phyloP scores from a whole-genome alignment of 2,797 vertebrate species.

The Sandelia bainsii region DNA sequence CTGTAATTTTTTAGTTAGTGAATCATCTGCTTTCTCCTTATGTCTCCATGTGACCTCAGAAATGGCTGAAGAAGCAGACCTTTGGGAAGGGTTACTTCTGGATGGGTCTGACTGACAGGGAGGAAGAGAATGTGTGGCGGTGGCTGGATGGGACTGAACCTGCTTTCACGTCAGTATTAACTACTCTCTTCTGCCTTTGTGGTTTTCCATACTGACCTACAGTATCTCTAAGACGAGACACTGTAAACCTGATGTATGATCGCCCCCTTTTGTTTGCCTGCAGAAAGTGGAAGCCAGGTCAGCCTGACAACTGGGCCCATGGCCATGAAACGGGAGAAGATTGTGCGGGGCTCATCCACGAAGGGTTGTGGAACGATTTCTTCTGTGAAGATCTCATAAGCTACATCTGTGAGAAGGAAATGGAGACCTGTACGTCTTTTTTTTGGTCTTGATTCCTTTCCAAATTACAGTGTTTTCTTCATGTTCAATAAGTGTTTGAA shows the following conservation, averaged over 20 bases:
- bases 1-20: background rate
- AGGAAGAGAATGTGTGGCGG: slow-evolving; percentile 89
- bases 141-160: slow-evolving; percentile 92
- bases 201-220: background rate
- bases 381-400: slow-evolving; percentile 92
- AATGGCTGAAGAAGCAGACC: slow-evolving; percentile 91
- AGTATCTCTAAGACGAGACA: background rate
- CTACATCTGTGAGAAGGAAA: slow-evolving; percentile 93
- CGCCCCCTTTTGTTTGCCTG: slow-evolving; percentile 76
- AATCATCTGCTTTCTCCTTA: background rate
- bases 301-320: slow-evolving; percentile 94
- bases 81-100: slow-evolving; percentile 90
- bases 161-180: slow-evolving; percentile 88
- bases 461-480: background rate
- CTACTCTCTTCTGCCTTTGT: background rate
- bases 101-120: slow-evolving; percentile 93
- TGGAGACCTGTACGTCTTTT: slow-evolving; percentile 84
- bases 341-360: slow-evolving; percentile 90
- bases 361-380: slow-evolving; percentile 95
- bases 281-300: slow-evolving; percentile 94
- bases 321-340: slow-evolving; percentile 89
- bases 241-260: slow-evolving; percentile 47
- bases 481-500: background rate
- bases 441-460: background rate
- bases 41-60: slow-evolving; percentile 79